Conservation (phyloP, 2,888 invertebrate species). For the Graphium colonna region DNA sequence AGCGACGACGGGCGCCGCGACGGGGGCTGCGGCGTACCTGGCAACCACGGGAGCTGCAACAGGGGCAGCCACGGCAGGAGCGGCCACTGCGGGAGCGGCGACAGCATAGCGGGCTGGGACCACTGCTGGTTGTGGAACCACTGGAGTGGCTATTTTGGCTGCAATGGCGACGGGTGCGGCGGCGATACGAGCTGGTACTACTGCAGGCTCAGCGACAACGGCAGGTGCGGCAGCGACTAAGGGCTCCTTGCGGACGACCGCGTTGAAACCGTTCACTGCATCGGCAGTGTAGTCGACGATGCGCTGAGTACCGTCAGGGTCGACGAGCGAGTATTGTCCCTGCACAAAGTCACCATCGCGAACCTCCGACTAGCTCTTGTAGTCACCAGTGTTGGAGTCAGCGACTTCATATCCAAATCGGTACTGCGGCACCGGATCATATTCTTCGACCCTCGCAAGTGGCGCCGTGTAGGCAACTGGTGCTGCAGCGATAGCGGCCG, state of each 20-base stretch:
- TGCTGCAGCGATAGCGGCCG: slow-evolving; percentile 57
- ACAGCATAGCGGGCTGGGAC: slow-evolving; percentile 42
- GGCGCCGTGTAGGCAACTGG: slow-evolving; percentile 46
- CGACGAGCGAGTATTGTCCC: slow-evolving; percentile 82
- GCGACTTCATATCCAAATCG: slow-evolving; percentile 66
- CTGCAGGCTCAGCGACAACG: slow-evolving; percentile 55
- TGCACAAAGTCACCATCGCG: slow-evolving; percentile 83
- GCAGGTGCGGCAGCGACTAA: slow-evolving; percentile 60
- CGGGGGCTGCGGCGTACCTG: slow-evolving; percentile 71
- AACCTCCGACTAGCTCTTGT: slow-evolving; percentile 72
- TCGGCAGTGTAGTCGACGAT: slow-evolving; percentile 84
- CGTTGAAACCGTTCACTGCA: slow-evolving; percentile 84
- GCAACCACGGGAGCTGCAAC: slow-evolving; percentile 30
- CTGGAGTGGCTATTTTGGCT: slow-evolving; percentile 35
- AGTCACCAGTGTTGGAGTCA: slow-evolving; percentile 72
- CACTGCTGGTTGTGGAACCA: slow-evolving; percentile 72
- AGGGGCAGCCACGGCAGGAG: slow-evolving; percentile 30
- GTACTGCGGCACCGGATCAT: slow-evolving; percentile 81
- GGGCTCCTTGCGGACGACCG: slow-evolving; percentile 83
- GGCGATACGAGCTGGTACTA: slow-evolving; percentile 43
- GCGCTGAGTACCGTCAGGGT: slow-evolving; percentile 82
- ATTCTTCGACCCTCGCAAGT: slow-evolving; percentile 61
- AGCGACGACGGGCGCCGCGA: background rate
- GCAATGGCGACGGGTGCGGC: slow-evolving; percentile 41
- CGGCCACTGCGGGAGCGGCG: slow-evolving; percentile 41